A percentile compares a stretch with the other conserved stretches of the same genome.
Conservation (phyloP, 2,888 invertebrate genomes). For the Malachius bipustulatus region DNA sequence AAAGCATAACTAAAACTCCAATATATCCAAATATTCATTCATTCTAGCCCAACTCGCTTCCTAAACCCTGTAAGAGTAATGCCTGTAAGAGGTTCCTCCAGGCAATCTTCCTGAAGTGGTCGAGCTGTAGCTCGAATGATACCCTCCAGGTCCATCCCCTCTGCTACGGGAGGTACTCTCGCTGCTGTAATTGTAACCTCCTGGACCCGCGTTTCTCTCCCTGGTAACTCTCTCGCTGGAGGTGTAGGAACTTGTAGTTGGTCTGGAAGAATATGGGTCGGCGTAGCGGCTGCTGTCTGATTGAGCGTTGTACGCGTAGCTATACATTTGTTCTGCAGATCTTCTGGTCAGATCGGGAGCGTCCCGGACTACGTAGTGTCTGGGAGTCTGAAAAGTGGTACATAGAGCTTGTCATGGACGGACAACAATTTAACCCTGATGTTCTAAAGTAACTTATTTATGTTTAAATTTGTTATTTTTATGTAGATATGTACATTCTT, state of each 20-base stretch:
- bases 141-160: conserved; percentile 64
- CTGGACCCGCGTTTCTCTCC: conserved; percentile 53
- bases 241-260: conserved; percentile 52
- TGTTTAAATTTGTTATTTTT: no score
- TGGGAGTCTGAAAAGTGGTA: conserved; percentile 65
- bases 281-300: conserved; percentile 43
- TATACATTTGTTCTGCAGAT: conserved; percentile 75
- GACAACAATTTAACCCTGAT: no score
- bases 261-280: conserved; percentile 46
- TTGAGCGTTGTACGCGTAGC: conserved; percentile 64
- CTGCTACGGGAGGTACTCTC: conserved; percentile 61
- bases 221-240: conserved; percentile 57
- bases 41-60: no score
- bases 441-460: no score
- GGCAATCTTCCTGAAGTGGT: conserved; percentile 69
- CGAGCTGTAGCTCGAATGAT: conserved; percentile 65
- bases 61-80: conserved; percentile 82
- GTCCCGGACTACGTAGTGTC: conserved; percentile 77
- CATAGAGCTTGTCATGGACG: conserved; percentile 3
- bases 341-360: conserved; percentile 54
- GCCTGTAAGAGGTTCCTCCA: conserved; percentile 70
- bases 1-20: no score
- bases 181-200: conserved; percentile 59
- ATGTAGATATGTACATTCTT: no score
- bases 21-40: no score